These are phyloP conservation scores for human DNA, from an alignment of 2,113 vertebrate species.

Conservation along the genomic window DNA sequence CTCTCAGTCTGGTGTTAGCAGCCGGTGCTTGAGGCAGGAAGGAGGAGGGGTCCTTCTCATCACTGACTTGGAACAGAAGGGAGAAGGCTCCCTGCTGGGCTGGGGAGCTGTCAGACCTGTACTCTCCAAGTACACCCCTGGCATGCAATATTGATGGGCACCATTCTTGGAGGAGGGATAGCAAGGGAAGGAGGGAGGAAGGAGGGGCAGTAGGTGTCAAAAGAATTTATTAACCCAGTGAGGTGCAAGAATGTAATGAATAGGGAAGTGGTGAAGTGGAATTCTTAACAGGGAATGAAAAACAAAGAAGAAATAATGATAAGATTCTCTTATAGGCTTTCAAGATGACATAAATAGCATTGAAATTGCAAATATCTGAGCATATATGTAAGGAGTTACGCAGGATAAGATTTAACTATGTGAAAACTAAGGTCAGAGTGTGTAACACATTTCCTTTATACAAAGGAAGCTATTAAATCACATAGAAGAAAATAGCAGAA, in stretches of 20 bases:
- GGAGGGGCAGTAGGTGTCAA: conserved; percentile 50
- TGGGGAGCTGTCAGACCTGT: conserved; percentile 17
- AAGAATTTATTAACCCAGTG: conserved; percentile 61
- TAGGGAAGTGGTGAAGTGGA: conserved; percentile 36
- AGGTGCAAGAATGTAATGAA: conserved; percentile 58
- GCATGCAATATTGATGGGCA: conserved; percentile 64
- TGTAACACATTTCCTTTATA: conserved; percentile 9
- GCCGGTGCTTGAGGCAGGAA: not conserved
- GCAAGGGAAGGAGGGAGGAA: not conserved
- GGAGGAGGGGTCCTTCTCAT: conserved; percentile 23
- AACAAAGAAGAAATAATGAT: conserved; percentile 45
- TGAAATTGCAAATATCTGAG: conserved; percentile 23
- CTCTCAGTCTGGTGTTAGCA: conserved; percentile 22
- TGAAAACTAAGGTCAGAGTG: conserved; percentile 15
- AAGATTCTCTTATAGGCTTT: conserved; percentile 33
- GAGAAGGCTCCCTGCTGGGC: conserved; percentile 45
- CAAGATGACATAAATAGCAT: not conserved
- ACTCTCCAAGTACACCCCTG: conserved; percentile 38
- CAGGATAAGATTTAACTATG: not conserved
- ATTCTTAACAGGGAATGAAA: conserved; percentile 26
- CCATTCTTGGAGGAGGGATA: not conserved
- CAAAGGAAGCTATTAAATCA: not conserved
- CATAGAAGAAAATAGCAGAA: not conserved
- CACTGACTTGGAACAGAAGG: conserved; percentile 57
- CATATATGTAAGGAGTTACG: not conserved